Evolutionary conservation across 1,140 invertebrate species (phyloP), one percentile per base, ranked within the genome.

Genomic region (Trypoxylus dichotomus): DNA sequence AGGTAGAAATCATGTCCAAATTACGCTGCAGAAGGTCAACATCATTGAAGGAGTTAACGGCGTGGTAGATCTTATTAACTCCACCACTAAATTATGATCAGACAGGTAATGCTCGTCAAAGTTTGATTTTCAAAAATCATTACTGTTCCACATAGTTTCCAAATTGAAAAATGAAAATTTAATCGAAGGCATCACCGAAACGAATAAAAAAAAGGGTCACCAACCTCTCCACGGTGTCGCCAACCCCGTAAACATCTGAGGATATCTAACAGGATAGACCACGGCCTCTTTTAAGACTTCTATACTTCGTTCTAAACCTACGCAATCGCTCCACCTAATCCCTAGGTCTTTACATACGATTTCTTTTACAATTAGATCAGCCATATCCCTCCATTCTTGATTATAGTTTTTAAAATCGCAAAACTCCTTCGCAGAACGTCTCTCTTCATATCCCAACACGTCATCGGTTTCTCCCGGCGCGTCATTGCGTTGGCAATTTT

Each of bases 271-370:
- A 1, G 96, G 95, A 86, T 95, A 96, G 5, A 97, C 90, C 0
- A 96, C 91, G 2, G 96, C 93, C 87, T 98, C 96, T 88, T 96
- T 94, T n/a, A 99, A 87, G 21, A 96, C 85, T 80, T 89, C 90
- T 84, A 98, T 97, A 0, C 95, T 94, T 10, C 92, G 88, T 6
- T 91, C 88, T 76, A 98, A 87, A 75, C 97, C 97, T 76, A 91
- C 92, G 42, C 95, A 89, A 79, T 94, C 92, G 0, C 88, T 84
- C 91, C 96, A 94, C 80, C 90, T 89, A 73, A 93, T 88, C 0
- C 81, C 84, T 0, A 84, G 78, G 0, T 84, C 83, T 77, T 83
- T 85, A 10, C 90, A 86, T 81, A 93, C 91, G 29, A 92, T 91
- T 85, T 95, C 93, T 89, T 91, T 87, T 10, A 87, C 86, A 68